Conservation (phyloP, 1,140 invertebrate species). For the Drosophila varians region DNA sequence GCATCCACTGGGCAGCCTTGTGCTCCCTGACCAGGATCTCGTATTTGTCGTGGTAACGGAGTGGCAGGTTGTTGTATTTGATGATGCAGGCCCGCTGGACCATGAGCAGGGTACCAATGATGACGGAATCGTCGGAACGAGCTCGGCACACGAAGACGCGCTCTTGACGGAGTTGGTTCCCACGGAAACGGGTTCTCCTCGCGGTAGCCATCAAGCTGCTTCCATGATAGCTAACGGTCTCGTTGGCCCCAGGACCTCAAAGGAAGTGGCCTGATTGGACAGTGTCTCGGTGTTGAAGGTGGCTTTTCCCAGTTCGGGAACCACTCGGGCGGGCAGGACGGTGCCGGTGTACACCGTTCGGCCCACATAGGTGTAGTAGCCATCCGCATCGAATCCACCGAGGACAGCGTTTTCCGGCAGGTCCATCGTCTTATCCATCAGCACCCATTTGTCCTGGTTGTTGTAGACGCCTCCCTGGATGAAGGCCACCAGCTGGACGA, state of each 20-base stretch:
- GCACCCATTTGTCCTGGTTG: constrained; percentile 39
- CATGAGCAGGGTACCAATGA: constrained; percentile 44
- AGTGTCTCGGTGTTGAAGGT: constrained; percentile 38
- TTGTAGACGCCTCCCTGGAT: constrained; percentile 43
- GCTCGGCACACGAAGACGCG: constrained; percentile 50
- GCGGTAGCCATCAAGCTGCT: constrained; percentile 51
- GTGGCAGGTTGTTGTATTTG: constrained; percentile 5
- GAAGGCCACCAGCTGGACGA: constrained; percentile 33
- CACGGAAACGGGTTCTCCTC: constrained; percentile 51
- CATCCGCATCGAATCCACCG: constrained; percentile 39
- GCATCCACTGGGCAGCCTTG: not conserved
- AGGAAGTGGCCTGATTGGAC: not conserved
- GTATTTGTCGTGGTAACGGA: constrained; percentile 39
- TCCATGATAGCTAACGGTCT: constrained; percentile 54
- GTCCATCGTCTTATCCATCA: constrained; percentile 13
- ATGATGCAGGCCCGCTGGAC: constrained; percentile 27
- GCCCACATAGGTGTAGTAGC: constrained; percentile 56
- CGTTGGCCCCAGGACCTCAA: constrained; percentile 43
- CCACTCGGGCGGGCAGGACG: constrained; percentile 48
- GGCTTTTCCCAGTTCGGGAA: constrained; percentile 32
- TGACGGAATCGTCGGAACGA: constrained; percentile 9
- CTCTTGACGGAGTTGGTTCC: constrained; percentile 34
- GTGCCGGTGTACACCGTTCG: constrained; percentile 14
- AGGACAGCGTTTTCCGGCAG: constrained; percentile 44
- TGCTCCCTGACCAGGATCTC: constrained; percentile 47